These are phyloP conservation scores for Pseudobourletiella spinata DNA, from an alignment of 1,140 invertebrate species.

Conservation along the genomic window DNA sequence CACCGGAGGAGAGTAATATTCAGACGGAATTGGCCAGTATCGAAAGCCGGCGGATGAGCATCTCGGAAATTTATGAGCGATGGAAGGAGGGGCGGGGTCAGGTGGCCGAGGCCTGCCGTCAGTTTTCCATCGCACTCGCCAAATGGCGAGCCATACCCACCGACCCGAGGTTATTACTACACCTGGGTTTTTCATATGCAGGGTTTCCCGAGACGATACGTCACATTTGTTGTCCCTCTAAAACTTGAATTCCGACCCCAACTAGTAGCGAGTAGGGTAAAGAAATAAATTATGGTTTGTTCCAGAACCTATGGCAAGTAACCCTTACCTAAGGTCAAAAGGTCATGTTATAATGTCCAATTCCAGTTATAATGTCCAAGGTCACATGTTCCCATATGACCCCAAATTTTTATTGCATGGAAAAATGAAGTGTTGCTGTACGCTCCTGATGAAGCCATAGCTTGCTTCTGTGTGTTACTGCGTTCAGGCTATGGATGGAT, in stretches of 20 bases:
- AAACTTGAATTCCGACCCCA: background rate
- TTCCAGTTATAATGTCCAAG: too few species aligned
- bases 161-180: background rate
- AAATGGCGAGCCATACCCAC: background rate
- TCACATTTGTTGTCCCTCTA: background rate
- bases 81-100: slow-evolving; percentile 27
- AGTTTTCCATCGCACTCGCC: slow-evolving; percentile 17
- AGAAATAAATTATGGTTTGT: too few species aligned
- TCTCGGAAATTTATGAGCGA: slow-evolving; percentile 28
- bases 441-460: too few species aligned
- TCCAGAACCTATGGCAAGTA: too few species aligned
- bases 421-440: too few species aligned
- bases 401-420: too few species aligned
- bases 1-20: slow-evolving; percentile 6
- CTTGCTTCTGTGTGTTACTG: too few species aligned
- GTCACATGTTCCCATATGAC: too few species aligned
- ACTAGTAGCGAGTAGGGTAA: background rate
- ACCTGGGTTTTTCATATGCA: too few species aligned
- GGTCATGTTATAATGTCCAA: too few species aligned
- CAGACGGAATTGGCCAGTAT: slow-evolving; percentile 16
- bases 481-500: too few species aligned
- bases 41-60: slow-evolving; percentile 21
- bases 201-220: background rate
- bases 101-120: slow-evolving; percentile 19
- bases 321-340: too few species aligned